Percentiles rank a stretch among this genome's conserved stretches.
Evolutionary conservation across 64 coral and sea anemone genomes (phyloP).

Genomic region (Actinia tenebrosa): DNA sequence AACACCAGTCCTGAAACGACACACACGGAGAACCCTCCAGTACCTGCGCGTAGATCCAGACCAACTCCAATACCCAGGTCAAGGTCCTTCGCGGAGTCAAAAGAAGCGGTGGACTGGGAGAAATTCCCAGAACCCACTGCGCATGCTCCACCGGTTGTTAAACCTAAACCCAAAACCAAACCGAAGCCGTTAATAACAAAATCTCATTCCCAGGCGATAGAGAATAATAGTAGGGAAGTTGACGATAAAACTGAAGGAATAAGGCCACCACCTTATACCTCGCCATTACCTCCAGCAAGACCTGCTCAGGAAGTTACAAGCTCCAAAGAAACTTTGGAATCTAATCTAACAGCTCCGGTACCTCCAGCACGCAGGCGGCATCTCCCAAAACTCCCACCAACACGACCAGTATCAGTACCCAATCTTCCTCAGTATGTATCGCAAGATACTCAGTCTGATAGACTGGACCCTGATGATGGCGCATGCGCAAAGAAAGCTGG

Average conservation of each 20-base stretch:
- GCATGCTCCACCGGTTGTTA: constrained; percentile 9
- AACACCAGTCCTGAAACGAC: neutral
- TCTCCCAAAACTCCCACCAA: neutral
- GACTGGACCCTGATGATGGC: neutral
- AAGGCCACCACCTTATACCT: neutral
- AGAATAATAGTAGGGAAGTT: neutral
- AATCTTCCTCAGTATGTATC: constrained; percentile 11
- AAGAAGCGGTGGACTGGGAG: constrained; percentile 14
- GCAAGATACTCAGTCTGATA: neutral
- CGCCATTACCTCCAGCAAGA: neutral
- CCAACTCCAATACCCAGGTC: constrained; percentile 46
- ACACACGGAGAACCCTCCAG: neutral
- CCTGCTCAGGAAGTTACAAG: neutral
- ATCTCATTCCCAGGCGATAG: neutral
- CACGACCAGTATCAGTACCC: constrained; percentile 12
- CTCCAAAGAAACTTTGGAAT: neutral
- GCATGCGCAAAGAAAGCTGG: neutral
- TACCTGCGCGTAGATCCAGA: constrained; percentile 20
- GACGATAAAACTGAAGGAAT: neutral
- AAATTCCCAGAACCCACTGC: neutral
- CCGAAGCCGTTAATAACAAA: neutral
- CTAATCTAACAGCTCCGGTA: neutral
- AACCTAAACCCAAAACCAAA: constrained; percentile 27
- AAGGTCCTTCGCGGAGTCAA: constrained; percentile 18
- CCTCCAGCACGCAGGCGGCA: constrained; percentile 16